Conservation (phyloP, 1,140 invertebrate genomes). For the Bombyx mandarina region DNA sequence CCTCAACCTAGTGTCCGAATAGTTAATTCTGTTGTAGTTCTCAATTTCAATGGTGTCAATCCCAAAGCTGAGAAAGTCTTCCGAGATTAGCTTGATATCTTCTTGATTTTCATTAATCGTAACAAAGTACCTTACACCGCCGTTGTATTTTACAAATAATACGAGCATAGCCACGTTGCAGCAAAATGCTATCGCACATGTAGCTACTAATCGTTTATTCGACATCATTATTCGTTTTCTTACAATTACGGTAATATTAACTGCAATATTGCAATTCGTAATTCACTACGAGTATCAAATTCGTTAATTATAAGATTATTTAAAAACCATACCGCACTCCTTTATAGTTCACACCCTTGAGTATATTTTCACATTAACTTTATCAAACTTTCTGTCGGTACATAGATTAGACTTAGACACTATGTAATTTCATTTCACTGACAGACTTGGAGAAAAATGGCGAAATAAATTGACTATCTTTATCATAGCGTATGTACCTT, state of each 20-base stretch:
- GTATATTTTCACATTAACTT: too few relatives aligned
- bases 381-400: too few relatives aligned
- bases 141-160: conserved; percentile 48
- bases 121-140: conserved; percentile 41
- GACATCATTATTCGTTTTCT: conserved; percentile 40
- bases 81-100: conserved; percentile 29
- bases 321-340: too few relatives aligned
- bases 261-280: background rate
- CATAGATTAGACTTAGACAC: too few relatives aligned
- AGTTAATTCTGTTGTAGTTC: conserved; percentile 42
- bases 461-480: too few relatives aligned
- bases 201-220: conserved; percentile 44
- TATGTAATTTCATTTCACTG: too few relatives aligned
- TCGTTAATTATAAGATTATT: background rate
- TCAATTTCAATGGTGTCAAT: conserved; percentile 60
- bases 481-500: too few relatives aligned
- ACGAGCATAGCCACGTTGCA: conserved; percentile 42
- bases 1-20: conserved; percentile 59
- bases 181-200: conserved; percentile 43
- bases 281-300: background rate
- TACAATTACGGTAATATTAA: too few relatives aligned
- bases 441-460: too few relatives aligned
- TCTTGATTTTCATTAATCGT: conserved; percentile 44
- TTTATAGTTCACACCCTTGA: too few relatives aligned
- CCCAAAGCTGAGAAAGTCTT: conserved; percentile 58